These are phyloP conservation scores for Nephrotoma appendiculata DNA, from an alignment of 2,888 invertebrate species.

Conservation along the genomic window DNA sequence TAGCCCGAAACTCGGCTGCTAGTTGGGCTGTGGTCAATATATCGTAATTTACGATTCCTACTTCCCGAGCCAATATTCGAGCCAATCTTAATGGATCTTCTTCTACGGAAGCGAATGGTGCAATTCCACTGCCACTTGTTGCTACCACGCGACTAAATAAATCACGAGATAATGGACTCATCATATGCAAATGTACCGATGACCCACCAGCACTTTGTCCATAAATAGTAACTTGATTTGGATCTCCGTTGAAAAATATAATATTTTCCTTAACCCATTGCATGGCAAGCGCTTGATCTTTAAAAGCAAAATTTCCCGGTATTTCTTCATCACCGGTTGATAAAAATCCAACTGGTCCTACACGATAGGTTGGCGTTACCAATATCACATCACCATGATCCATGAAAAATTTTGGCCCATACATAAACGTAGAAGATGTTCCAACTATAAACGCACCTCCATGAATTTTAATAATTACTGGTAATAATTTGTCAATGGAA, in stretches of 20 bases:
- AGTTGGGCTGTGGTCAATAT: constrained; percentile 16
- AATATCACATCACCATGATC: constrained; percentile 33
- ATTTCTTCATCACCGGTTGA: neutral
- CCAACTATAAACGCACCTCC: constrained; percentile 39
- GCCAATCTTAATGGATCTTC: constrained; percentile 15
- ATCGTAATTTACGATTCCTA: constrained; percentile 19
- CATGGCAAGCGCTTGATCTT: neutral
- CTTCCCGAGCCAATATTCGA: constrained; percentile 20
- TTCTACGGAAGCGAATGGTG: constrained; percentile 14
- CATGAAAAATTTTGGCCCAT: constrained; percentile 38
- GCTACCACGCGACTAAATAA: constrained; percentile 15
- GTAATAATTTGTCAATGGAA: constrained; percentile 15
- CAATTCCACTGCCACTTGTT: constrained; percentile 25
- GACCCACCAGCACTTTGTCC: constrained; percentile 20
- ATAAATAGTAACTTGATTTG: neutral
- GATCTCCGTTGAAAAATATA: neutral
- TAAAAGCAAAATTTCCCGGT: constrained; percentile 12
- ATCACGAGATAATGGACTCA: constrained; percentile 12
- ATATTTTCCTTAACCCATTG: neutral
- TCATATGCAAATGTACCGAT: constrained; percentile 24
- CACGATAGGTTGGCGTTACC: constrained; percentile 34
- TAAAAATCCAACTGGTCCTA: constrained; percentile 19
- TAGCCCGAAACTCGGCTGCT: constrained; percentile 24
- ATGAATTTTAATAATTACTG: constrained; percentile 38
- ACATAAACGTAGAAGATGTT: constrained; percentile 26